Base-by-base conservation (phyloP, 2,888 invertebrate genomes). In the Dolichomitus sp. region DNA sequence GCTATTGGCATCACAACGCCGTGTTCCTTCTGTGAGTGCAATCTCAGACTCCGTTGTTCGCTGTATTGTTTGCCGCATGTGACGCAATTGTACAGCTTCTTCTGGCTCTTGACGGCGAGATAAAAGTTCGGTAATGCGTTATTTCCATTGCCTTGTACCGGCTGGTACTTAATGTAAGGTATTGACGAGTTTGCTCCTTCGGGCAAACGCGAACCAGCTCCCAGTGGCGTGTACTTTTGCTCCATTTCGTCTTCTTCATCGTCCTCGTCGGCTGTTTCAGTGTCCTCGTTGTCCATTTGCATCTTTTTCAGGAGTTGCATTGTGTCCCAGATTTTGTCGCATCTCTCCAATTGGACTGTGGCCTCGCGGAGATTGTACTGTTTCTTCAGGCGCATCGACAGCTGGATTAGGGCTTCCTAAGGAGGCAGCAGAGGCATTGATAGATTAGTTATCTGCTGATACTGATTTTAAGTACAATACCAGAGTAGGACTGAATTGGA, bases 311-410 rank as follows among this genome's bases (percentile, higher is more conserved):
- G 91, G 3, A 93, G 81, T 27, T 93, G 87, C 57, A 93, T 81
- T 3, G 93, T 93, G 72, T 93, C 89, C 93, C 93, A 93, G 75
- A 93, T 93, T 85, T 93, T 93, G 84, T 93, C 93, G 77, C 93
- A 93, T 45, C 88, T 86, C 74, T 92, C 91, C 4, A 93, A 78
- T 14, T 87, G 61, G 9, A 93, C 81, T 27, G 86, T 78, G 9
- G 92, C 88, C 42, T 92, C 87, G 27, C 86, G 88, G 66, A 89
- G 72, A 1, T 88, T 70, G 54, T 88, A 88, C 76, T 75, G 81
- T 68, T 86, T 73, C 48, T 88, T 88, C 27, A 83, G 54, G 6
- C 77, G 78, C 40, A 76, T 72, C 0, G 83, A 69, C 57, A 83
- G 30, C 66, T 80, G 69, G 27, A 84, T 66, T 17, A 80, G 74